Percentiles rank a stretch among this genome's conserved stretches.
These are phyloP conservation scores for Scaptomyza reducta DNA, from an alignment of 2,888 invertebrate genomes.

Conservation along the genomic window DNA sequence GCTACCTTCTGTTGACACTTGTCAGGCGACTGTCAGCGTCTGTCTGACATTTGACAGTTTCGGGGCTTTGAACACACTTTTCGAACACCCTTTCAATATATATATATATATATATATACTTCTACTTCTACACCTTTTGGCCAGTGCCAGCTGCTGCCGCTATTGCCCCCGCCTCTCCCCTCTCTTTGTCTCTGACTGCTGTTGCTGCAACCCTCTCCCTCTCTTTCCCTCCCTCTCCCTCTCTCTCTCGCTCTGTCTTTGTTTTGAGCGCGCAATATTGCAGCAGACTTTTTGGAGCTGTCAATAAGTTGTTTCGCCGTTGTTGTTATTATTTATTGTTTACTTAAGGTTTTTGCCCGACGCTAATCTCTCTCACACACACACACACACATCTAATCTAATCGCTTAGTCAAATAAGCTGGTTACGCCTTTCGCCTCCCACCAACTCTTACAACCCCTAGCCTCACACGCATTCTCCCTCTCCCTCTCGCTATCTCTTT, in stretches of 20 bases:
- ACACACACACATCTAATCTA: constrained; percentile 55
- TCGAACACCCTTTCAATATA: constrained; percentile 42
- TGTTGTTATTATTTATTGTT: constrained; percentile 47
- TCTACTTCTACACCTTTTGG: constrained; percentile 45
- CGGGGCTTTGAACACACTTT: constrained; percentile 45
- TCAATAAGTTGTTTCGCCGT: constrained; percentile 64
- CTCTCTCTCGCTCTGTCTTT: constrained; percentile 12
- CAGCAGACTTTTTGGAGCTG: constrained; percentile 60
- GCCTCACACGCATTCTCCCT: not conserved
- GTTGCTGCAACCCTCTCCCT: constrained; percentile 26
- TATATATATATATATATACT: no score
- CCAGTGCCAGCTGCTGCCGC: constrained; percentile 42
- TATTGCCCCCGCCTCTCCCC: no score
- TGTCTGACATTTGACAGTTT: constrained; percentile 75
- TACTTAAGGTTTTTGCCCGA: constrained; percentile 40
- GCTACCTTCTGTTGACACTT: constrained; percentile 72
- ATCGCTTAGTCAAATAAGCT: constrained; percentile 70
- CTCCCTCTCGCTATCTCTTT: not conserved
- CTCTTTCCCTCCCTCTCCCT: not conserved
- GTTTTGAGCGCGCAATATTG: constrained; percentile 56
- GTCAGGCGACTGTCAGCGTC: constrained; percentile 71
- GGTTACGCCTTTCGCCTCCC: constrained; percentile 45
- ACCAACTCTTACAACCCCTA: constrained; percentile 17
- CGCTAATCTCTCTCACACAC: constrained; percentile 46
- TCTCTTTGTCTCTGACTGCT: constrained; percentile 1